Base-by-base conservation (phyloP, 2,888 invertebrate genomes). In the Prionchulus punctatus region DNA sequence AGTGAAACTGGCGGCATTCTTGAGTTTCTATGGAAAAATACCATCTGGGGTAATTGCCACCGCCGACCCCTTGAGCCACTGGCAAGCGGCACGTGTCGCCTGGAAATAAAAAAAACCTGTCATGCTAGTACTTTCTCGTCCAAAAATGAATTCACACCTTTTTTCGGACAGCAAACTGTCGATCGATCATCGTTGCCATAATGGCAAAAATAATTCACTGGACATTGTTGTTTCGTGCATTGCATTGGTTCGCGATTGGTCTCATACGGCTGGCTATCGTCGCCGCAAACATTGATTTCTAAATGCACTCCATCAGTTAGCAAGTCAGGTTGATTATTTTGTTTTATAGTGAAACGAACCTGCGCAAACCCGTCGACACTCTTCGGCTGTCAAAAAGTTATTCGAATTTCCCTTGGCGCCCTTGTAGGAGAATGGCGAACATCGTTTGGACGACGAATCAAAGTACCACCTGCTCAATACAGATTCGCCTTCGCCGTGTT, bases 61-160 rank as follows among this genome's bases (percentile, higher is more conserved):
- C 65, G 51, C 70, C 69, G 12, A 68, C 67, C 45, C 69, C 69
- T 2, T 68, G 69, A 1, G 68, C 66, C 23, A 70, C 54, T 1
- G 70, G 69, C 4, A 69, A 68, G 0, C 66, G 65, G 61, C 69
- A 69, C 1, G 67, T 64, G 55, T 69, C 69, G 21, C 48, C 54
- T 54, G 50, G 25, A 54, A 51, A 47, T 7, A 7, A 47, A 36
- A 7, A 36, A 36, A 36, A 18, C 18, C n/a, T n/a, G n/a, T 36
- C 36, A 36, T 36, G 36, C 36, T 36, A 18, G 36, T 18, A n/a
- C n/a, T n/a, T n/a, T n/a, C n/a, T n/a, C n/a, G n/a, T n/a, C n/a
- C n/a, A n/a, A n/a, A n/a, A n/a, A n/a, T n/a, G n/a, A n/a, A n/a
- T n/a, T n/a, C n/a, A n/a, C 28, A 50, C 50, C 50, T 23, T 27